phyloP scores from a whole-genome alignment of 1,140 invertebrate genomes.

The Drosophila ohnishii region DNA sequence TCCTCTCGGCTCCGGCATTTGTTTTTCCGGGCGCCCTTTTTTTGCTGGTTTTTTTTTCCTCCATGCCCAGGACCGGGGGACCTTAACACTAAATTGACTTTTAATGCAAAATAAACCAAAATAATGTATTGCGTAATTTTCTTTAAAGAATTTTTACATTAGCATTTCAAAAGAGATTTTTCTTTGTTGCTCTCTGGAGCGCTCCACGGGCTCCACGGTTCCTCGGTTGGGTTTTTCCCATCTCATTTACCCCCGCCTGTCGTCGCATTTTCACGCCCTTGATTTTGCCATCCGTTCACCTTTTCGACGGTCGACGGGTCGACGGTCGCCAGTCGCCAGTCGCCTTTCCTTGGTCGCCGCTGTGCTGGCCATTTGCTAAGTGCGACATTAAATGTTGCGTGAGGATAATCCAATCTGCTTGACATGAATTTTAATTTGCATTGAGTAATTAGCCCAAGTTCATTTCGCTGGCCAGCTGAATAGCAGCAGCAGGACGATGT shows the following conservation, averaged over 20 bases:
- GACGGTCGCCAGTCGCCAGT: background rate
- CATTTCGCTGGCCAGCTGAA: constrained; percentile 65
- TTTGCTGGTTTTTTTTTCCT: constrained; percentile 19
- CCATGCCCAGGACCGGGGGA: constrained; percentile 13
- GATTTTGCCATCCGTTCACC: constrained; percentile 38
- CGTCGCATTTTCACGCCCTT: constrained; percentile 59
- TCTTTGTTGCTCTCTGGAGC: constrained; percentile 58
- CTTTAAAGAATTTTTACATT: constrained; percentile 82
- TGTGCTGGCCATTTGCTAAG: constrained; percentile 58
- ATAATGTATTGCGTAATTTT: constrained; percentile 82
- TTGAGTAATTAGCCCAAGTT: constrained; percentile 80
- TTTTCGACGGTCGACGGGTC: constrained; percentile 10
- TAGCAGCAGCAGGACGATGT: constrained; percentile 19
- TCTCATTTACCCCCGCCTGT: constrained; percentile 21
- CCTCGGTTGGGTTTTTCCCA: constrained; percentile 36
- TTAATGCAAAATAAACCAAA: constrained; percentile 82
- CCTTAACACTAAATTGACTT: constrained; percentile 81
- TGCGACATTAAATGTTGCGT: constrained; percentile 81
- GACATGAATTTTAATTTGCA: constrained; percentile 82
- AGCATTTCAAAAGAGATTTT: constrained; percentile 81
- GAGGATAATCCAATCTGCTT: constrained; percentile 81
- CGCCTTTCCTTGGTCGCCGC: constrained; percentile 5
- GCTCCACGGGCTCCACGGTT: constrained; percentile 6
- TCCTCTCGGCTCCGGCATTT: constrained; percentile 39
- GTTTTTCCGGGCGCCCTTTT: constrained; percentile 58